phyloP scores from a whole-genome alignment of 2,113 vertebrate species.

The Cariama cristata region DNA sequence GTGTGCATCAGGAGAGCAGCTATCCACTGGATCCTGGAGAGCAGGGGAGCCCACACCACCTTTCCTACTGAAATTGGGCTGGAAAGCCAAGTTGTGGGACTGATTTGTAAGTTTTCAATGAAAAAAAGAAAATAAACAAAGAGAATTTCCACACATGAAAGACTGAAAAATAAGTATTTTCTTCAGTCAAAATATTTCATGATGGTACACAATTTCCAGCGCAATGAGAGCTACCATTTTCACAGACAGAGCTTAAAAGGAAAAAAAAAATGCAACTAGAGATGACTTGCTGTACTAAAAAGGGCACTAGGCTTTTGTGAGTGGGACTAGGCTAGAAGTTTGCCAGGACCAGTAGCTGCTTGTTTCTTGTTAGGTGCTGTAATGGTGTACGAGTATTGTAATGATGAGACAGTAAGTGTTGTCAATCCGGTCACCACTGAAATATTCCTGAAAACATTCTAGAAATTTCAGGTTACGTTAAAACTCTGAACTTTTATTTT shows the following conservation, averaged over 20 bases:
- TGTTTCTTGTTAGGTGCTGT: neutral
- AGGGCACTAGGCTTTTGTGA: neutral
- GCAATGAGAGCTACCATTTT: neutral
- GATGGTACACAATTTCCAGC: neutral
- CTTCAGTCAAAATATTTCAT: neutral
- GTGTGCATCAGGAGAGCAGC: neutral
- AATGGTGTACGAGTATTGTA: neutral
- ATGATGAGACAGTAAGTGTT: neutral
- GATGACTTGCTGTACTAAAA: neutral
- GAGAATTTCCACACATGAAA: neutral
- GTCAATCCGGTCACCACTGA: neutral
- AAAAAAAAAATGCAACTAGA: neutral
- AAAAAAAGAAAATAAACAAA: neutral
- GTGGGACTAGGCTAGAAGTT: neutral
- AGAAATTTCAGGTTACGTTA: neutral
- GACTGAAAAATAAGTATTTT: neutral
- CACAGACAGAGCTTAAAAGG: neutral
- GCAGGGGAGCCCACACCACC: fast-evolving
- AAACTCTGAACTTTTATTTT: neutral
- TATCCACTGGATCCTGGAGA: neutral
- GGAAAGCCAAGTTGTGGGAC: neutral
- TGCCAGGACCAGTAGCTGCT: neutral
- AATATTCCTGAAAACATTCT: neutral
- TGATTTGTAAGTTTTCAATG: neutral
- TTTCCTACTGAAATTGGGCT: neutral